Percentiles rank a stretch among this genome's conserved stretches.
Evolutionary conservation across 2,888 invertebrate species (phyloP).

Genomic region (Dasysyrphus albostriatus): DNA sequence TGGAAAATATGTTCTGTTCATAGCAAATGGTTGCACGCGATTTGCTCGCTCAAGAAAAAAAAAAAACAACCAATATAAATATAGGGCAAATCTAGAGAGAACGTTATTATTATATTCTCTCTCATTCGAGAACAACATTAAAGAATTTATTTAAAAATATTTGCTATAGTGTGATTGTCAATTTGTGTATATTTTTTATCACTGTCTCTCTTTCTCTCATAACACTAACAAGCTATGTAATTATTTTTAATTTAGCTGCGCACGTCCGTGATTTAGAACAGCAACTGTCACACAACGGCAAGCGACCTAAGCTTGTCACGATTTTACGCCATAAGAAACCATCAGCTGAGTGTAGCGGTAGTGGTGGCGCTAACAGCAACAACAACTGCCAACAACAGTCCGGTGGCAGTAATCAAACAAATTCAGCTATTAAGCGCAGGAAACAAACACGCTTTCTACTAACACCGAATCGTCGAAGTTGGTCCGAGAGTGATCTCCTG

Average conservation of each 20-base stretch:
- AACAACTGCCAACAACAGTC: slow-evolving; percentile 69
- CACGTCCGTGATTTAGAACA: slow-evolving; percentile 65
- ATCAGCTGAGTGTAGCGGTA: slow-evolving; percentile 53
- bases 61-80: slow-evolving; percentile 53
- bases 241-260: slow-evolving; percentile 72
- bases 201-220: slow-evolving; percentile 23
- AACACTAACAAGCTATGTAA: slow-evolving; percentile 64
- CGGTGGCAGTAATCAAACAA: not conserved
- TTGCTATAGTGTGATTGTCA: slow-evolving; percentile 24
- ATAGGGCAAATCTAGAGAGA: slow-evolving; percentile 38
- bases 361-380: slow-evolving; percentile 50
- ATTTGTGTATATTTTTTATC: slow-evolving; percentile 32
- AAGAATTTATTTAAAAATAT: slow-evolving; percentile 13
- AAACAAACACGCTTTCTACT: slow-evolving; percentile 82
- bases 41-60: slow-evolving; percentile 48
- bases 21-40: slow-evolving; percentile 48
- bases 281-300: slow-evolving; percentile 60
- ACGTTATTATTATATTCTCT: not conserved
- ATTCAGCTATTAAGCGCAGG: slow-evolving; percentile 68
- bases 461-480: slow-evolving; percentile 82
- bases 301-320: slow-evolving; percentile 69
- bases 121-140: not conserved
- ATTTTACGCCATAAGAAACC: slow-evolving; percentile 75
- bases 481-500: slow-evolving; percentile 85
- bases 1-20: not conserved